Percentiles rank a stretch among this genome's conserved stretches.
Evolutionary conservation across 2,113 vertebrate genomes (phyloP).

Genomic region (Osmerus eperlanus): DNA sequence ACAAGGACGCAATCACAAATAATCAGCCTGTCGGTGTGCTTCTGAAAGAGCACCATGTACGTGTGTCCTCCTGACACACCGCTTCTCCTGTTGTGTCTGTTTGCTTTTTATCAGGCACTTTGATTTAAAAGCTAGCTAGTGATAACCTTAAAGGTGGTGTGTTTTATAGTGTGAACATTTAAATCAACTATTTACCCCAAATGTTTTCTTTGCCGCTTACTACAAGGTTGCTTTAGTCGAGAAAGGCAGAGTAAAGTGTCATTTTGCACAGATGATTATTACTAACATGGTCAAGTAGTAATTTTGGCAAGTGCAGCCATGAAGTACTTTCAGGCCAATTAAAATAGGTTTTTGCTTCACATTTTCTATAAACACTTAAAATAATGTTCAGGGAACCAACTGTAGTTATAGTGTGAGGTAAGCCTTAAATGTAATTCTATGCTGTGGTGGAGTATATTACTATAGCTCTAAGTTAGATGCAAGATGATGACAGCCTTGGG

Average conservation of each 20-base stretch:
- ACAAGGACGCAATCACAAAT: slow-evolving; percentile 8
- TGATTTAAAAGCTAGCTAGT: not conserved
- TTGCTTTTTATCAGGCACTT: not conserved
- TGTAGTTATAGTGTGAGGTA: not conserved
- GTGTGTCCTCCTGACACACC: not conserved
- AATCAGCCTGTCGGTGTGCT: slow-evolving; percentile 9
- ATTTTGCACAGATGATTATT: not conserved
- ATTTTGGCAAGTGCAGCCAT: slow-evolving; percentile 1
- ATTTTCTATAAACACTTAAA: not conserved
- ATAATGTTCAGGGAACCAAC: not conserved
- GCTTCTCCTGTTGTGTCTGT: not conserved
- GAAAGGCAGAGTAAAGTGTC: not conserved
- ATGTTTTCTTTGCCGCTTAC: not conserved
- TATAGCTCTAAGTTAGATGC: not conserved
- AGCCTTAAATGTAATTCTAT: slow-evolving; percentile 16
- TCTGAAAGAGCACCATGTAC: not conserved
- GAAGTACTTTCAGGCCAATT: not conserved
- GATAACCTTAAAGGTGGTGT: too few species aligned
- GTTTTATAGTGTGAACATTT: not conserved
- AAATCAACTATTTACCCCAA: not conserved
- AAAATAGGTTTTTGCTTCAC: not conserved
- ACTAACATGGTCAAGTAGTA: slow-evolving; percentile 3
- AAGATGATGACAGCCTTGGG: not conserved
- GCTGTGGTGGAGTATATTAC: not conserved
- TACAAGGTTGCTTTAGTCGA: not conserved